Conservation (phyloP, 1,140 invertebrate genomes). For the Heliconius nattereri region DNA sequence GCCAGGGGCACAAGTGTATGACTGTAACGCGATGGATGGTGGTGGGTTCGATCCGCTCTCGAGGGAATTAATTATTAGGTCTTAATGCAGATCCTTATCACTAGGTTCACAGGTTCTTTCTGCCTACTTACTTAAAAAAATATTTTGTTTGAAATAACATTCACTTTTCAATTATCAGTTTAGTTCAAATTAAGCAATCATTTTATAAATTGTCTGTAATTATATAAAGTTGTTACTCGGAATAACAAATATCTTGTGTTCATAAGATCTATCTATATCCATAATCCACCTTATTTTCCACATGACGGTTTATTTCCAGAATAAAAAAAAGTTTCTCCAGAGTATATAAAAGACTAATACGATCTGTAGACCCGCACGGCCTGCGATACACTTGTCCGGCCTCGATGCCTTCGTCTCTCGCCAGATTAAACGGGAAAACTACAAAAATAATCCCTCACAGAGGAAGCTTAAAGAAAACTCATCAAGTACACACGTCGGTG, state of each 20-base stretch:
- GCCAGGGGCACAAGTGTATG: too few relatives aligned
- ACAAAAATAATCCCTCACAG: conserved; percentile 41
- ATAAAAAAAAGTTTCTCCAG: not conserved
- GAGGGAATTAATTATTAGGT: too few relatives aligned
- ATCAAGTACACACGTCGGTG: conserved; percentile 54
- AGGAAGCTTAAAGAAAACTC: conserved; percentile 62
- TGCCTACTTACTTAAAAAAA: too few relatives aligned
- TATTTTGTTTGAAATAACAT: not conserved
- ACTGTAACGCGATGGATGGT: too few relatives aligned
- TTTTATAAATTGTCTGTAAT: not conserved
- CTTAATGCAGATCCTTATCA: too few relatives aligned
- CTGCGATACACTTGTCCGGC: conserved; percentile 37
- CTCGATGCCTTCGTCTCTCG: conserved; percentile 32
- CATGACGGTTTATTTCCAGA: too few relatives aligned
- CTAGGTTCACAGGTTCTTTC: too few relatives aligned
- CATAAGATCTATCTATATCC: too few relatives aligned
- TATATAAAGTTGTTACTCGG: not conserved
- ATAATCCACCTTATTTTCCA: too few relatives aligned
- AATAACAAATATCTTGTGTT: not conserved
- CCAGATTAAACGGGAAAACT: conserved; percentile 38
- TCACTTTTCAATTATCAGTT: not conserved
- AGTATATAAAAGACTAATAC: not conserved
- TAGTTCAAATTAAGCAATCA: not conserved
- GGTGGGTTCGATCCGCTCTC: too few relatives aligned
- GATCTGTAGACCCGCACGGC: conserved; percentile 11